These are phyloP conservation scores for Elgonia sp. DNA, from an alignment of 2,888 invertebrate species.

Conservation along the genomic window DNA sequence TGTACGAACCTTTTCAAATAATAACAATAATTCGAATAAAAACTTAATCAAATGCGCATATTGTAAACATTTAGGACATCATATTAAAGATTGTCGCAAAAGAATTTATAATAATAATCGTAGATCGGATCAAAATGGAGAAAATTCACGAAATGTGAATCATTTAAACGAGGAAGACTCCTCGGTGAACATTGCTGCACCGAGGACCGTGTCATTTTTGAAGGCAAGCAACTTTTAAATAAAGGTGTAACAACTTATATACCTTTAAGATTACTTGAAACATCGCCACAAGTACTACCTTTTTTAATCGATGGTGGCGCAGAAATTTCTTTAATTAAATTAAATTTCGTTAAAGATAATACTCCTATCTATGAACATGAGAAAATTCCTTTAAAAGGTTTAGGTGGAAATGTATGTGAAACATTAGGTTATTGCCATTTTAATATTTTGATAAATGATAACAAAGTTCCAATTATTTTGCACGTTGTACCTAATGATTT, in stretches of 20 bases:
- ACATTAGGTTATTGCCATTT: neutral
- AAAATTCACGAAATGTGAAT: conserved; percentile 51
- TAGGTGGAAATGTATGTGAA: neutral
- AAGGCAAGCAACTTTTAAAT: conserved; percentile 9
- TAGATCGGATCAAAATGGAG: conserved; percentile 50
- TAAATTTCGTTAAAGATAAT: neutral
- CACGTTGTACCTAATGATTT: conserved; percentile 16
- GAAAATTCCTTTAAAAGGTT: conserved; percentile 5
- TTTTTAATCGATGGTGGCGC: conserved; percentile 25
- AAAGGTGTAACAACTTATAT: conserved; percentile 15
- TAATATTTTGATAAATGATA: conserved; percentile 2
- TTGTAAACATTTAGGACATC: conserved; percentile 61
- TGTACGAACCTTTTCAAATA: neutral
- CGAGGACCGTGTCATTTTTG: neutral
- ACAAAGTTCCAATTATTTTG: conserved; percentile 6
- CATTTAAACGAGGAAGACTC: conserved; percentile 44
- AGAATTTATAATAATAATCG: conserved; percentile 62
- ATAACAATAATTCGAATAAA: conserved; percentile 57
- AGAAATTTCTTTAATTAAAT: conserved; percentile 22
- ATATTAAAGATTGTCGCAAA: conserved; percentile 54
- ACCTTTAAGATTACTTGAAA: neutral
- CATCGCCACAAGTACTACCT: neutral
- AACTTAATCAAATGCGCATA: conserved; percentile 47
- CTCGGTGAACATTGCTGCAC: conserved; percentile 15
- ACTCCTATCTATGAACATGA: conserved; percentile 7